phyloP scores from a whole-genome alignment of 2,797 vertebrate genomes.

The Melanotaenia maccullochi region DNA sequence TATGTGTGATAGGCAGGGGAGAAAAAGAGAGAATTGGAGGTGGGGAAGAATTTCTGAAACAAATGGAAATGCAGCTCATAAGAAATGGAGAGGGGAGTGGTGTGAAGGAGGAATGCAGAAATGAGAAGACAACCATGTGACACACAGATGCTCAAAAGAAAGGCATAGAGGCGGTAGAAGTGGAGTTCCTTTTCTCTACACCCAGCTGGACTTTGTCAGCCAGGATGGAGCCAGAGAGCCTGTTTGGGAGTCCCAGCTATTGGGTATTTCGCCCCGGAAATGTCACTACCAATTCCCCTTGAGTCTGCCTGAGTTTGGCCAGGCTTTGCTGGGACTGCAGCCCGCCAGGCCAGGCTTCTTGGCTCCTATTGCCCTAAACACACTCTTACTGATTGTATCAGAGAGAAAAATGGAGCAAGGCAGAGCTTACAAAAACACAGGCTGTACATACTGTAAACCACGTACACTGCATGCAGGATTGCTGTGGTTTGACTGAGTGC shows the following conservation, averaged over 20 bases:
- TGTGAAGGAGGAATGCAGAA: slow-evolving; percentile 33
- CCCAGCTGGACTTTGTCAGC: slow-evolving; percentile 84
- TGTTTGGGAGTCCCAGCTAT: slow-evolving; percentile 58
- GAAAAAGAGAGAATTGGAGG: slow-evolving; percentile 16
- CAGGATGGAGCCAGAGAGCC: slow-evolving; percentile 71
- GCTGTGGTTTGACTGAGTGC: slow-evolving; percentile 36
- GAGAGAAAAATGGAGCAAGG: slow-evolving; percentile 53
- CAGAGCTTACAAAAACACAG: slow-evolving; percentile 25
- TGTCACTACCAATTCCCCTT: slow-evolving; percentile 75
- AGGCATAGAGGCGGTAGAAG: slow-evolving; percentile 30
- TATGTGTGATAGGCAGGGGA: slow-evolving; percentile 31
- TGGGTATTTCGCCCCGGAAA: slow-evolving; percentile 62
- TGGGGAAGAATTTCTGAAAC: slow-evolving; percentile 11
- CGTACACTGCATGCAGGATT: slow-evolving; percentile 49
- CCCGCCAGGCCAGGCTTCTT: slow-evolving; percentile 56
- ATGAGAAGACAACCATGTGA: slow-evolving; percentile 42
- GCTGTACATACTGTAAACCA: slow-evolving; percentile 54
- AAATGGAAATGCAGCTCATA: slow-evolving; percentile 25
- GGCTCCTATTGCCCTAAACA: slow-evolving; percentile 50
- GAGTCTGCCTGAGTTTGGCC: slow-evolving; percentile 76
- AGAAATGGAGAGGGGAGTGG: slow-evolving; percentile 10
- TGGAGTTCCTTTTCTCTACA: slow-evolving; percentile 37
- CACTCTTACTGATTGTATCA: slow-evolving; percentile 69
- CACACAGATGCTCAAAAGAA: slow-evolving; percentile 57
- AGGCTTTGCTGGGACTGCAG: slow-evolving; percentile 61